Base-by-base conservation (phyloP, 2,888 invertebrate species). In the Drepanosiphum platanoidis region DNA sequence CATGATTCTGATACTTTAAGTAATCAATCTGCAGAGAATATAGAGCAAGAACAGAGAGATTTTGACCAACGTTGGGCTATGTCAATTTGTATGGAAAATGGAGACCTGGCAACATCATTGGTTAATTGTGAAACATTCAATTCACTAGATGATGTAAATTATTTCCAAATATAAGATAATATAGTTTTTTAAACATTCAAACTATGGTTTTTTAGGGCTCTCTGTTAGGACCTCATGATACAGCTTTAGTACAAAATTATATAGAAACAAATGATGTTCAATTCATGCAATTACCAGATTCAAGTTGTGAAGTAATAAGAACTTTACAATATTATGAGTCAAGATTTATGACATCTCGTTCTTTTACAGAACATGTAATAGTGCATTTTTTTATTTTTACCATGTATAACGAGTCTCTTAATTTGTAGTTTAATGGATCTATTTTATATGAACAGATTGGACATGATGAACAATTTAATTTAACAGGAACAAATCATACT, bases 51-150 rank as follows among this genome's bases (percentile, higher is more conserved):
- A 22, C 75, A 77, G 34, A 75, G 66, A 66, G 77, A 77, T 70
- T 84, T 84, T 84, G 84, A 84, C 70, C 84, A 84, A 36, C 75
- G 66, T 42, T 84, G 75, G 84, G 77, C 77, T 68, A 84, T 71
- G 64, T 39, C 64, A 58, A 7, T 70, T 22, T 52, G 70, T 58
- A 80, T 70, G 58, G 81, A 71, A 30, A 82, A 42, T 82, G 39
- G 32, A 72, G 71, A 61, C 39, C 32, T 61, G n/a, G 18, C 80
- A 27, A n/a, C 30, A 22, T 36, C 80, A 3, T 27, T 80, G 27
- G 39, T 27, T 22, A 61, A 82, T 32, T 42, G 36, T 82, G 81
- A 82, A 72, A 72, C 71, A 61, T 82, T 61, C 30, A 82, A 72
- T 82, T 9, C 30, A 39, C n/a, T 82, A 15, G 61, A 72, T n/a